Evolutionary conservation across 2,797 vertebrate species (phyloP).

Genomic region (Lerista edwardsae): DNA sequence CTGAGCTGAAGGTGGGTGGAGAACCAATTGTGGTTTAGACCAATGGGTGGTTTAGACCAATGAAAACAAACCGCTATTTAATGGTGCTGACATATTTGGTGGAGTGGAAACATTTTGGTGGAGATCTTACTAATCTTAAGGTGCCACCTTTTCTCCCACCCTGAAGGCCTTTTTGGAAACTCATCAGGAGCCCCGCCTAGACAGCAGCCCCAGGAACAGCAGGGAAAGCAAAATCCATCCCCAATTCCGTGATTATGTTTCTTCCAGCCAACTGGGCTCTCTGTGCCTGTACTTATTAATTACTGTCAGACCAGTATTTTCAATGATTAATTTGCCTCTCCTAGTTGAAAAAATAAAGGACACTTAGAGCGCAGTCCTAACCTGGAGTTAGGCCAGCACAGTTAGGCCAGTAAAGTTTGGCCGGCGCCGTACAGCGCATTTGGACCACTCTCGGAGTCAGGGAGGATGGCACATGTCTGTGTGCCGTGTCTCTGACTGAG

Average conservation of each 20-base stretch:
- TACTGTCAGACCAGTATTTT: slow-evolving; percentile 72
- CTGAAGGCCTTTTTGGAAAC: background rate
- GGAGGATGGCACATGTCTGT: no score
- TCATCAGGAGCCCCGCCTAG: slow-evolving; percentile 13
- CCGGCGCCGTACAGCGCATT: no score
- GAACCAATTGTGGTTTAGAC: no score
- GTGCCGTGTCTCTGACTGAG: no score
- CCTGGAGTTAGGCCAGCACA: no score
- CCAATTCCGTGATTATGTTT: slow-evolving; percentile 57
- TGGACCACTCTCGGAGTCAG: no score
- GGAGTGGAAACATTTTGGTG: background rate
- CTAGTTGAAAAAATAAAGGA: slow-evolving; percentile 70
- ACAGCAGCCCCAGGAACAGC: background rate
- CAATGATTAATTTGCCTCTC: slow-evolving; percentile 76
- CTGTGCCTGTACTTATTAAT: slow-evolving; percentile 75
- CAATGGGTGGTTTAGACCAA: no score
- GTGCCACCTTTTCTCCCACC: accelerated
- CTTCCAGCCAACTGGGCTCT: slow-evolving; percentile 55
- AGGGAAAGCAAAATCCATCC: slow-evolving; percentile 59
- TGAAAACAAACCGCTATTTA: no score
- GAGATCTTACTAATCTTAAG: background rate
- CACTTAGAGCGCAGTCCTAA: no score
- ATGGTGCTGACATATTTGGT: background rate
- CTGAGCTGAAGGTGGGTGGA: no score
- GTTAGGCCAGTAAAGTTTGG: no score